Evolutionary conservation across 1,140 invertebrate species (phyloP), one percentile per base, ranked within the genome.

Genomic region (Atta texana): DNA sequence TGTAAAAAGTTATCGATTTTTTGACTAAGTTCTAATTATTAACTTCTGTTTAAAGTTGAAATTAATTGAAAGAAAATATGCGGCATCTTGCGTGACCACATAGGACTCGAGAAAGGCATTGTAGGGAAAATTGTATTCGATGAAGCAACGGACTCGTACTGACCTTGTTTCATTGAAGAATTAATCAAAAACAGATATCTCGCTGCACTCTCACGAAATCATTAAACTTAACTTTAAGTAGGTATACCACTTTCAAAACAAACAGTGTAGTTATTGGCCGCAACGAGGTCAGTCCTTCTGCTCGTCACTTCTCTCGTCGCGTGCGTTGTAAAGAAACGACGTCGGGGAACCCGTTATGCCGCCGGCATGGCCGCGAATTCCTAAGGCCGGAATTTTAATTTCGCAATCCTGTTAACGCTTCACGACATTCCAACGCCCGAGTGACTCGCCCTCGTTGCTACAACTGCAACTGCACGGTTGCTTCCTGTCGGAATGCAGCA

Each of bases 351-450:
- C 89, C 89, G 89, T 90, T 90, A 90, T 61, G 51, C 44, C 78
- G 28, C 24, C 28, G 55, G 78, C 68, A 49, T 21, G 63, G 80
- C 61, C 66, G 84, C 24, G 55, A 90, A 89, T 89, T 84, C 89
- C 89, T 80, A 63, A 68, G 78, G 75, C 66, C 75, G 88, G 89
- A 89, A 87, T 90, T 90, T 90, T 89, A 90, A 90, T 90, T 90
- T 90, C 89, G 87, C 88, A 90, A 90, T 89, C 89, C 74, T 87
- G 78, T 85, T 90, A 76, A 87, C 80, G 89, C 61, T 61, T 68
- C 89, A 77, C 61, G 68, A 86, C 89, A 87, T 90, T 87, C 85
- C 61, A 63, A 14, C 49, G 31, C 18, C 14, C 75, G 7, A 21
- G 2, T 6, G 28, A 21, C 71, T 74, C 71, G 71, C 18, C 49